Evolutionary conservation across 2,888 invertebrate genomes (phyloP).

Genomic region (Diloba caeruleocephala): DNA sequence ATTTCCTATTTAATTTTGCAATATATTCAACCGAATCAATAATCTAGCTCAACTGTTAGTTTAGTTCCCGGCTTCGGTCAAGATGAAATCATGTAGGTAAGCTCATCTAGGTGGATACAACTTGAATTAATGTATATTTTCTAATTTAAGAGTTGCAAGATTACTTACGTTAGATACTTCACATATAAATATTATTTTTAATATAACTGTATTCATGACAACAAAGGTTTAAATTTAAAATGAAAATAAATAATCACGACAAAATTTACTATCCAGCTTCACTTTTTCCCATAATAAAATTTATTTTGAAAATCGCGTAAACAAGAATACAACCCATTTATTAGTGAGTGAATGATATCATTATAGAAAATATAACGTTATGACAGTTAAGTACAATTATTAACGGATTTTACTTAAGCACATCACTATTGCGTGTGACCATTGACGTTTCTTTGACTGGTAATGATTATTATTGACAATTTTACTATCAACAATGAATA

Average conservation of each 20-base stretch:
- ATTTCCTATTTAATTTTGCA: neutral
- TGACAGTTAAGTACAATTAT: neutral
- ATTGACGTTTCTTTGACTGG: conserved; percentile 15
- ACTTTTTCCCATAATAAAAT: no score
- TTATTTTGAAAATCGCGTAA: neutral
- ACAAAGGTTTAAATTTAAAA: no score
- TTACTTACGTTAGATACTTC: no score
- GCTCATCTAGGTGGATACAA: conserved; percentile 26
- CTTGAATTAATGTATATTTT: no score
- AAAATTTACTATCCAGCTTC: no score
- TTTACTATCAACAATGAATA: conserved; percentile 70
- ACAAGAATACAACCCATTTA: neutral
- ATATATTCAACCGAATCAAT: neutral
- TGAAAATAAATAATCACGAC: no score
- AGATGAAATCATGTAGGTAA: conserved; percentile 32
- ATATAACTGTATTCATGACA: no score
- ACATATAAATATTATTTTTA: no score
- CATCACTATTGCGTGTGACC: conserved; percentile 7
- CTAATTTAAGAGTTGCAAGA: no score
- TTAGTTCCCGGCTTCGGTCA: conserved; percentile 25
- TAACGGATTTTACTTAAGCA: no score
- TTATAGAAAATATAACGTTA: conserved; percentile 9
- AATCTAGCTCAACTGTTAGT: conserved; percentile 26
- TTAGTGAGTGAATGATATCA: neutral
- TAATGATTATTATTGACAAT: conserved; percentile 36